Conservation (phyloP, 2,888 invertebrate genomes). For the Allacma fusca region DNA sequence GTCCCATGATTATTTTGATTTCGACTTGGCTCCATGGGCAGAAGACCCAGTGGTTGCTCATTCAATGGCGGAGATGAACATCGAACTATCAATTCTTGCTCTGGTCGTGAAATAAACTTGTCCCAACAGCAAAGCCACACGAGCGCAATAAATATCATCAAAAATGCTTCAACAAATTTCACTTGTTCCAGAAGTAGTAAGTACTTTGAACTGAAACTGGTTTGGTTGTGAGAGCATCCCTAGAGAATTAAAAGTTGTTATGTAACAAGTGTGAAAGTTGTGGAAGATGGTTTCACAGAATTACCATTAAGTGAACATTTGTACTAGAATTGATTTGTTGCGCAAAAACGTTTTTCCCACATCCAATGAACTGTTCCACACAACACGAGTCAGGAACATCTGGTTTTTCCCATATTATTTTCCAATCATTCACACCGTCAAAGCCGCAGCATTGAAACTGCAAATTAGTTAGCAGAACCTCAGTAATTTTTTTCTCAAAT, state of each 20-base stretch:
- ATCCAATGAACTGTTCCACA: neutral
- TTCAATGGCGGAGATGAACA: neutral
- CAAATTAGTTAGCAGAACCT: neutral
- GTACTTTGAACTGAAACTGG: slow-evolving; percentile 3
- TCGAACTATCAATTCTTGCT: slow-evolving; percentile 12
- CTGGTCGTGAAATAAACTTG: neutral
- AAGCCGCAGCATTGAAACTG: slow-evolving; percentile 42
- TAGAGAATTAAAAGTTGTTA: neutral
- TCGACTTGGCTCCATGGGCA: neutral
- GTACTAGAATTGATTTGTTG: neutral
- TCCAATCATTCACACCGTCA: slow-evolving; percentile 36
- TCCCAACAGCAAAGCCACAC: slow-evolving; percentile 33
- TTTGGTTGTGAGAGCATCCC: slow-evolving; percentile 14
- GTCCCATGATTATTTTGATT: neutral
- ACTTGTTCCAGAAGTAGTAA: slow-evolving; percentile 17
- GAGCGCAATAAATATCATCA: slow-evolving; percentile 26
- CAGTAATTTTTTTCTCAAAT: neutral
- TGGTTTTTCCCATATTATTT: slow-evolving; percentile 16
- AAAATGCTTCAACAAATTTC: slow-evolving; percentile 30
- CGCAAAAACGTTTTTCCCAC: slow-evolving; percentile 30
- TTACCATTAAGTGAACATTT: slow-evolving; percentile 22
- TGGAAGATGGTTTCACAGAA: neutral
- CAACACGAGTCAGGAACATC: slow-evolving; percentile 45
- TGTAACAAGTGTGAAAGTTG: neutral
- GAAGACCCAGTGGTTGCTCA: neutral